Evolutionary conservation across 1,140 invertebrate genomes (phyloP).

Genomic region (Apis laboriosa): DNA sequence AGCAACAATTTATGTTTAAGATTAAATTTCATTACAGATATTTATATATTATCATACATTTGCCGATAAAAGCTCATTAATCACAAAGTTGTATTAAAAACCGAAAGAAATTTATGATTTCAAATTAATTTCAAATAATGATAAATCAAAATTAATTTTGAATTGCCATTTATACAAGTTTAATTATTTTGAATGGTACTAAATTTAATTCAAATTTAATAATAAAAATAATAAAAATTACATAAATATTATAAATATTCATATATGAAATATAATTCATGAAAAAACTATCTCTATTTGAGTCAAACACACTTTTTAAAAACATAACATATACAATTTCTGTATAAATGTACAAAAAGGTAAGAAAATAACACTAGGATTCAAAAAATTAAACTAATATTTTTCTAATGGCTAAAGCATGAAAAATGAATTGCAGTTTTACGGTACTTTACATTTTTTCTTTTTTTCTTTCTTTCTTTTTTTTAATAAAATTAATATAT

Average conservation of each 20-base stretch:
- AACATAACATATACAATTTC: conserved; percentile 55
- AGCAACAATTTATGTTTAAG: conserved; percentile 57
- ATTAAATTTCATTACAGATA: conserved; percentile 25
- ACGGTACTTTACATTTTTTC: conserved; percentile 3
- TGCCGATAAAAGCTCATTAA: conserved; percentile 37
- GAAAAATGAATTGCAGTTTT: conserved; percentile 36
- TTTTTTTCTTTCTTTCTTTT: background rate
- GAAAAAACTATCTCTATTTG: conserved; percentile 20
- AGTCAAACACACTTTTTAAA: conserved; percentile 22
- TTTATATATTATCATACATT: background rate
- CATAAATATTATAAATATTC: conserved; percentile 33
- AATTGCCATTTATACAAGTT: background rate
- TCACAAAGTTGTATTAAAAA: conserved; percentile 37
- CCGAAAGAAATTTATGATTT: background rate
- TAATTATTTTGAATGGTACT: background rate
- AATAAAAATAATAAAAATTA: background rate
- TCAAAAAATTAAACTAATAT: conserved; percentile 21
- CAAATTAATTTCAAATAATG: background rate
- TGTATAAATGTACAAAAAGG: conserved; percentile 77
- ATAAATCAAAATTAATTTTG: background rate
- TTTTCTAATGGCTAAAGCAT: conserved; percentile 19
- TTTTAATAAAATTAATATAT: conserved; percentile 28
- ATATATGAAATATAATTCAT: conserved; percentile 26
- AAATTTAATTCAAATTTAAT: background rate
- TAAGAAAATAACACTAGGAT: conserved; percentile 71